Conservation (phyloP, 2,797 vertebrate genomes). For the Dicrostonyx torquatus region DNA sequence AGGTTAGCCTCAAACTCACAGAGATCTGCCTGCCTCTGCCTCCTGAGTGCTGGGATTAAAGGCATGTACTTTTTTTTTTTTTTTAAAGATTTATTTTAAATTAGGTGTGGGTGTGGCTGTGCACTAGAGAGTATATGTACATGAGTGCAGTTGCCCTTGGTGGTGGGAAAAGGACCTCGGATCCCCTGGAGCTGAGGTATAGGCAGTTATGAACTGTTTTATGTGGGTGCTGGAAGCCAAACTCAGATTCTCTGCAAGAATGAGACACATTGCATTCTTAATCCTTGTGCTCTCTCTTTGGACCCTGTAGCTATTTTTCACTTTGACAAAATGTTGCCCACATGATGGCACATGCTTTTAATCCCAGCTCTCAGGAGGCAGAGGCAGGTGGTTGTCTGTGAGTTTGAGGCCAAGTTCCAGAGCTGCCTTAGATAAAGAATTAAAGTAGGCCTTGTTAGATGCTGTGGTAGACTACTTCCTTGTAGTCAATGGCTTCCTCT, state of each 20-base stretch:
- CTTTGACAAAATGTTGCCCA: neutral
- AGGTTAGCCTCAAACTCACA: too few species aligned
- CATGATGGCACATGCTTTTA: neutral
- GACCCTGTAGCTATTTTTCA: neutral
- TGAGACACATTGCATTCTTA: neutral
- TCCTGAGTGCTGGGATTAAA: too few species aligned
- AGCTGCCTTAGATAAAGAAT: neutral
- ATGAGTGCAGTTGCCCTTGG: neutral
- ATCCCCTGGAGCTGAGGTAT: neutral
- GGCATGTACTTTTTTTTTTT: too few species aligned
- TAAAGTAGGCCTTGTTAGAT: neutral
- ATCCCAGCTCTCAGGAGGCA: neutral
- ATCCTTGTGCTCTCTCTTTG: neutral
- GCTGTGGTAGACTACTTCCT: slow-evolving; percentile 21
- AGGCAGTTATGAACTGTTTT: neutral
- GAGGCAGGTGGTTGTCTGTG: neutral
- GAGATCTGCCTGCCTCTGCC: too few species aligned
- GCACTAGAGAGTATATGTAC: neutral
- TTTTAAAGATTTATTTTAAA: neutral
- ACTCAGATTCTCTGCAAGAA: neutral
- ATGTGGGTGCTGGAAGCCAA: neutral
- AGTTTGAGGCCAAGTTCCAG: neutral
- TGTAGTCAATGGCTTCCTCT: slow-evolving; percentile 33
- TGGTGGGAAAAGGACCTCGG: neutral
- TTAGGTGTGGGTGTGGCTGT: neutral